phyloP scores from a whole-genome alignment of 1,140 invertebrate species.

The Drosophila varians region DNA sequence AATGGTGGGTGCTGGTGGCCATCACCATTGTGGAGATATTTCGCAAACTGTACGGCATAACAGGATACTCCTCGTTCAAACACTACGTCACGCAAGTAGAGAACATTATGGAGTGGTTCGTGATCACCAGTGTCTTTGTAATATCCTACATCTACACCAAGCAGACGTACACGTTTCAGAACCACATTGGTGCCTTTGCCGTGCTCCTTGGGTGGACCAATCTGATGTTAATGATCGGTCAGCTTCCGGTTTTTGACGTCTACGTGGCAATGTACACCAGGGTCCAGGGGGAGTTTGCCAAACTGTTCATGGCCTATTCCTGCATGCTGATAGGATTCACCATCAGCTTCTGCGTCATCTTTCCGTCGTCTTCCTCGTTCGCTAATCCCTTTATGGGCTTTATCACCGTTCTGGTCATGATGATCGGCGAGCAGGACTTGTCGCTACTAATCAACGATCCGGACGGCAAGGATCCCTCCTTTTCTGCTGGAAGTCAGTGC shows the following conservation, averaged over 20 bases:
- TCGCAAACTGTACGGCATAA: conserved; percentile 90
- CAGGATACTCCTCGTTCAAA: conserved; percentile 89
- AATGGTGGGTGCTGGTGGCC: conserved; percentile 90
- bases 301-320: conserved; percentile 92
- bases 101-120: conserved; percentile 93
- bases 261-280: conserved; percentile 95
- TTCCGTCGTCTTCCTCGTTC: conserved; percentile 91
- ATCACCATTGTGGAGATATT: conserved; percentile 90
- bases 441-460: conserved; percentile 88
- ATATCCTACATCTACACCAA: conserved; percentile 91
- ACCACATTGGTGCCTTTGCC: conserved; percentile 89
- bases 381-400: conserved; percentile 91
- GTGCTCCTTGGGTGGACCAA: conserved; percentile 94
- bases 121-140: conserved; percentile 91
- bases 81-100: conserved; percentile 92
- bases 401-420: conserved; percentile 94
- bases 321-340: conserved; percentile 93
- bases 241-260: conserved; percentile 92
- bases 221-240: conserved; percentile 94
- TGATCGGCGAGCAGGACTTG: conserved; percentile 93
- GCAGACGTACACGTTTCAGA: conserved; percentile 92
- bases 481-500: conserved; percentile 88
- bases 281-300: conserved; percentile 93
- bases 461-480: conserved; percentile 86
- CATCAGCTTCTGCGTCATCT: conserved; percentile 93